Percentiles rank a stretch among this genome's conserved stretches.
Conservation (phyloP, 2,797 vertebrate genomes). For the Pipistrellus nathusii region DNA sequence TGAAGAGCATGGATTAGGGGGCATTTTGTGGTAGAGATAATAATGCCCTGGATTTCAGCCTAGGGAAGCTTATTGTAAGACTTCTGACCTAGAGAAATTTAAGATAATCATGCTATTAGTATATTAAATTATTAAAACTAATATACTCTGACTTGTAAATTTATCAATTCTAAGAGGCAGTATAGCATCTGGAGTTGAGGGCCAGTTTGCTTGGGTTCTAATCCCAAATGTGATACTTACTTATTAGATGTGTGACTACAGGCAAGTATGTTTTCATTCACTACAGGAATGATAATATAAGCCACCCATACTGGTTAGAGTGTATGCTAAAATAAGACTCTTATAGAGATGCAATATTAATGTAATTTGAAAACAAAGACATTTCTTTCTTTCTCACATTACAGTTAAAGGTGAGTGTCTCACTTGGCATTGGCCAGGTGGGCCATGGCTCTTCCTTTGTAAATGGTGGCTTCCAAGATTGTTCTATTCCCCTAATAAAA, state of each 20-base stretch:
- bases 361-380: not conserved
- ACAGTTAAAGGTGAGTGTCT: not conserved
- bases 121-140: not conserved
- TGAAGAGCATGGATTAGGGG: not conserved
- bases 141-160: not conserved
- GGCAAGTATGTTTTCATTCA: not conserved
- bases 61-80: not conserved
- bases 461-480: not conserved
- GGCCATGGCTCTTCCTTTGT: not conserved
- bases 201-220: not conserved
- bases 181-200: not conserved
- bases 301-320: not conserved
- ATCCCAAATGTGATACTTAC: not conserved
- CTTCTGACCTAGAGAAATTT: not conserved
- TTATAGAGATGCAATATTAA: not conserved
- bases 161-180: not conserved
- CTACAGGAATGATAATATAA: not conserved
- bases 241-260: not conserved
- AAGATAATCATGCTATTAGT: not conserved
- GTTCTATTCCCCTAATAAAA: not conserved
- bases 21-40: not conserved
- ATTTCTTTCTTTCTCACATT: not conserved
- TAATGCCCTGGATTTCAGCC: not conserved
- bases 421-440: not conserved
- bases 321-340: slow-evolving; percentile 5